phyloP scores from a whole-genome alignment of 2,888 invertebrate species.

The Agrotis clavis region DNA sequence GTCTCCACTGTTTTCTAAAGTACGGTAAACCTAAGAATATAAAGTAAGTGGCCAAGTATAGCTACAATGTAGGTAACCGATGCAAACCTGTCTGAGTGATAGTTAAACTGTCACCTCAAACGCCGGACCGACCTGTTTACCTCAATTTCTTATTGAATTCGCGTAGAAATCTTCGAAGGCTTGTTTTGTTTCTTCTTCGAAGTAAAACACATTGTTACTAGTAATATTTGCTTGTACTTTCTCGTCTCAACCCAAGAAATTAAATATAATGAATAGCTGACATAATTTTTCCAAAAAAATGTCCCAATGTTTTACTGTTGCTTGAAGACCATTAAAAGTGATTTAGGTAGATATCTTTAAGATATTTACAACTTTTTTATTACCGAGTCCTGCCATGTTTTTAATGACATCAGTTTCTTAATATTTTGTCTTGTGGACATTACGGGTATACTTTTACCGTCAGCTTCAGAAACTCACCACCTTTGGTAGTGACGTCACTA shows the following conservation, averaged over 20 bases:
- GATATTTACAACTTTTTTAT: conserved; percentile 14
- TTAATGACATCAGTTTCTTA: not conserved
- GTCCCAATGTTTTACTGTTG: conserved; percentile 13
- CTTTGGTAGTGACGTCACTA: no score
- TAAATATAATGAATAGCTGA: no score
- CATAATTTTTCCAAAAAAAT: not conserved
- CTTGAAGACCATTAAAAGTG: conserved; percentile 1
- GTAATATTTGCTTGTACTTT: not conserved
- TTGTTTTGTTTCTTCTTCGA: conserved; percentile 44
- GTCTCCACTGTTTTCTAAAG: conserved; percentile 28
- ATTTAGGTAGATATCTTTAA: conserved; percentile 11
- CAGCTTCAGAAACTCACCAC: no score
- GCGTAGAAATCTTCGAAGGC: conserved; percentile 30
- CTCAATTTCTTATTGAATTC: conserved; percentile 54
- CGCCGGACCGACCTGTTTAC: conserved; percentile 42
- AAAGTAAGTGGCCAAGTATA: conserved; percentile 22
- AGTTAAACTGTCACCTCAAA: conserved; percentile 37
- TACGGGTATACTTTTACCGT: not conserved
- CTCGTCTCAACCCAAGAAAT: not conserved
- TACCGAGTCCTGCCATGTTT: conserved; percentile 11
- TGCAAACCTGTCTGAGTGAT: conserved; percentile 36
- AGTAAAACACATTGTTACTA: conserved; percentile 33
- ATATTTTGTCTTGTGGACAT: not conserved
- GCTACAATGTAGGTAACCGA: conserved; percentile 46
- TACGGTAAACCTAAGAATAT: conserved; percentile 20